A percentile compares a stretch with the other conserved stretches of the same genome.
Conservation (phyloP, 37 sponge, comb jelly and placozoan species). For the Halisarca cf. caerulea region DNA sequence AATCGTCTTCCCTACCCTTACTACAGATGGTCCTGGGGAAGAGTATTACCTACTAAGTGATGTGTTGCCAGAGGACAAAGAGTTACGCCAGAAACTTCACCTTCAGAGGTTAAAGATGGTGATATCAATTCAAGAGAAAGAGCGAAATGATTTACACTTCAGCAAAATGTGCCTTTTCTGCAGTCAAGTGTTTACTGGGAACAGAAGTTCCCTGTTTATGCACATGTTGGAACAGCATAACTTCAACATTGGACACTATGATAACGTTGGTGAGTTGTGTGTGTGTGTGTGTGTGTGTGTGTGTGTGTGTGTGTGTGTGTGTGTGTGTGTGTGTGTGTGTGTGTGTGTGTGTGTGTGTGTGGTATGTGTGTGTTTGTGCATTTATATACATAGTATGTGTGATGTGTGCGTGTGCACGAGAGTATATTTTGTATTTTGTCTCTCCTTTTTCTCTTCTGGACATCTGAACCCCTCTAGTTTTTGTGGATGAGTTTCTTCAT, state of each 20-base stretch:
- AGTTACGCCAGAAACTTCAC: conserved; percentile 47
- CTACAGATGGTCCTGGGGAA: conserved; percentile 39
- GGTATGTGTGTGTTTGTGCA: background rate
- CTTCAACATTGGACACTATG: conserved; percentile 82
- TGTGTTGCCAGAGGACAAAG: conserved; percentile 64
- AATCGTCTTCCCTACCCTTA: background rate
- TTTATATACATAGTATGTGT: background rate
- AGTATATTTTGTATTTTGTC: background rate
- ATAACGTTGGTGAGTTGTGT: conserved; percentile 67
- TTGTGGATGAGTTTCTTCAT: conserved; percentile 72
- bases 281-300: background rate
- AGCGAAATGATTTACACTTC: conserved; percentile 52
- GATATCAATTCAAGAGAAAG: conserved; percentile 61
- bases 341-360: background rate
- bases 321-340: background rate
- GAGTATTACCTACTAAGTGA: conserved; percentile 69
- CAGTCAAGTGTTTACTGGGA: conserved; percentile 45
- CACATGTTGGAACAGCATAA: conserved; percentile 79
- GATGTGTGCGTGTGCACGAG: background rate
- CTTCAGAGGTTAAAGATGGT: conserved; percentile 49
- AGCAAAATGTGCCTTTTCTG: conserved; percentile 72
- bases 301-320: background rate
- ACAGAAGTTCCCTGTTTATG: conserved; percentile 46
- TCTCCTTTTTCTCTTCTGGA: too few relatives aligned
- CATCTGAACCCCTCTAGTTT: conserved; percentile 62